Evolutionary conservation across 2,113 vertebrate species (phyloP), one percentile per base, ranked within the genome.

Genomic region (Daubentonia madagascariensis): DNA sequence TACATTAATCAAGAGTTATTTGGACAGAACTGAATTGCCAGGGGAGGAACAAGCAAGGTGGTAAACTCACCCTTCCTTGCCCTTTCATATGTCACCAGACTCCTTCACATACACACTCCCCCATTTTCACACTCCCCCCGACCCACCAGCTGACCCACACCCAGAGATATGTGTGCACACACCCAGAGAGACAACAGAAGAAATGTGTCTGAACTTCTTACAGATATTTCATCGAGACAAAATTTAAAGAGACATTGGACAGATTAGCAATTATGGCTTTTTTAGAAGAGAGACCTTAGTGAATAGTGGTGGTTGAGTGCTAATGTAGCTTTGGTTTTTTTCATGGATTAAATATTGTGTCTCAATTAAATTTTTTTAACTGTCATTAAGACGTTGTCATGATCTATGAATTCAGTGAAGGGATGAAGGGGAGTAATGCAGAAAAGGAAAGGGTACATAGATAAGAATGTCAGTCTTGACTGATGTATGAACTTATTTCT

Each of bases 1-100:
- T 98, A 68, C 96, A 63, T 98, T 98, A 97, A 96, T 98, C 0
- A 18, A 88, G 50, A 98, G 85, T 92, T 98, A 95, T 97, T 98
- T 98, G 89, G 96, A 94, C 92, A 96, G 98, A 97, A 93, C 43
- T 89, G 5, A 70, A 92, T 43, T 94, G 67, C 54, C 67, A 97
- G 32, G 63, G 63, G 72, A 98, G 48, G 70, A 96, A 30, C 35
- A 92, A 57, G 40, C 48, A 97, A 96, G 59, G 68, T 84, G 17
- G 37, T 52, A 96, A 96, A n/a, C 59, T 96, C 61, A 94, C 32
- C 87, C 96, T 68, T 92, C 94, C 14, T 30, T 96, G 95, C 61
- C 22, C 20, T 61, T 91, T 96, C 85, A 63, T 4, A 11, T 63
- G 50, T 97, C 45, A 93, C 25, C 8, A 0, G 0, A 40, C 37